A percentile compares a stretch with the other conserved stretches of the same genome.
phyloP scores from a whole-genome alignment of 1,140 invertebrate genomes.

The Achroia grisella region DNA sequence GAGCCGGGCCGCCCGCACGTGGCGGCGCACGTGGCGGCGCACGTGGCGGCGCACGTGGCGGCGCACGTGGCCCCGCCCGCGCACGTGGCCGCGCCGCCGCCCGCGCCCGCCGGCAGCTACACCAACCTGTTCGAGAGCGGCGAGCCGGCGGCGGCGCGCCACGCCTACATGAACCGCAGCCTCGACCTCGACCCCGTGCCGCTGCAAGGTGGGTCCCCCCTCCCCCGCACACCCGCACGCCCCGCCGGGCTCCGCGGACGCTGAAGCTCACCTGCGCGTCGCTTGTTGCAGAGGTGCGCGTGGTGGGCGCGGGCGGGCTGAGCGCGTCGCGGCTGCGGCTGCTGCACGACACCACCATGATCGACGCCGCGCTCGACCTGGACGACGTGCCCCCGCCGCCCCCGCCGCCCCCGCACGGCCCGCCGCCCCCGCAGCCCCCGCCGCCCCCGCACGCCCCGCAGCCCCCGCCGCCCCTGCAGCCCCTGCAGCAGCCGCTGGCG shows the following conservation, averaged over 20 bases:
- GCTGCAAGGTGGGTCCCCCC: constrained; percentile 19
- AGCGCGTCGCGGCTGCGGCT: constrained; percentile 75
- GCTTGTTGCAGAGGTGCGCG: constrained; percentile 13
- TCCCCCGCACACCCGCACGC: too few relatives aligned
- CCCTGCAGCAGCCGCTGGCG: constrained; percentile 7
- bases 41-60: too few relatives aligned
- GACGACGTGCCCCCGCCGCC: constrained; percentile 77
- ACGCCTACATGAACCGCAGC: constrained; percentile 47
- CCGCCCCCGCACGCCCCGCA: constrained; percentile 6
- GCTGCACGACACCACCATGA: constrained; percentile 89
- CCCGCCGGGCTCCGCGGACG: too few relatives aligned
- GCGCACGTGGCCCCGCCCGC: too few relatives aligned
- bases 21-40: too few relatives aligned
- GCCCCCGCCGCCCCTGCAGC: constrained; percentile 1
- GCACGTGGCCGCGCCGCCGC: neutral
- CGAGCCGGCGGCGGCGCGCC: constrained; percentile 12
- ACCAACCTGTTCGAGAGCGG: constrained; percentile 20
- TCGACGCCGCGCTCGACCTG: constrained; percentile 88
- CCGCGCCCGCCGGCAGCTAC: constrained; percentile 12
- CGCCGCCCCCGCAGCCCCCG: constrained; percentile 1
- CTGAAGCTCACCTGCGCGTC: too few relatives aligned
- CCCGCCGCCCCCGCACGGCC: constrained; percentile 12
- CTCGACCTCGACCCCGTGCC: constrained; percentile 44
- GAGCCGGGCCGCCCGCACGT: too few relatives aligned
- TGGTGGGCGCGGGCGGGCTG: constrained; percentile 24